A percentile compares a stretch with the other conserved stretches of the same genome.
Evolutionary conservation across 2,797 vertebrate species (phyloP).

Genomic region (Lepus oiostolus): DNA sequence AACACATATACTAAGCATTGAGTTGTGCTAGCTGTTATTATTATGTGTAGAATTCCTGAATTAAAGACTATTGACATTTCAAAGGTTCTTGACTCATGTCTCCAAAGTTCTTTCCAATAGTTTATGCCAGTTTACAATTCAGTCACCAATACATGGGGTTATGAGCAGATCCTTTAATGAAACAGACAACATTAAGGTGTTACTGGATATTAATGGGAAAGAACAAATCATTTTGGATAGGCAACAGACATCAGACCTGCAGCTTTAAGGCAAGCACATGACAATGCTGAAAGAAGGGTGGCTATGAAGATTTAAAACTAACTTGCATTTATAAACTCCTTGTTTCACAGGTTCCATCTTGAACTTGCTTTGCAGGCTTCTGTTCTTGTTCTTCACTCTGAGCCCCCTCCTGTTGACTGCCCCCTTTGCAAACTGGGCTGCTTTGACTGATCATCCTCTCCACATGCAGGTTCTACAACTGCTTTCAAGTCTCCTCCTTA

Average conservation of each 20-base stretch:
- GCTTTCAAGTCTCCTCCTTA: background rate
- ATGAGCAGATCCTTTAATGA: background rate
- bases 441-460: background rate
- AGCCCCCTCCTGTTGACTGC: background rate
- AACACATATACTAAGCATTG: background rate
- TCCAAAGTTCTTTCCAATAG: slow-evolving; percentile 47
- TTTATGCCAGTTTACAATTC: background rate
- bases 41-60: background rate
- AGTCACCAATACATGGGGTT: background rate
- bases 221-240: background rate
- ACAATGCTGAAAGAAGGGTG: background rate
- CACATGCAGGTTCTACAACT: background rate
- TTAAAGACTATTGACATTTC: slow-evolving; percentile 40
- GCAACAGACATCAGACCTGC: background rate
- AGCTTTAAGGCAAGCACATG: background rate
- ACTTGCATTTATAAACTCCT: background rate
- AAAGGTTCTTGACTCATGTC: background rate
- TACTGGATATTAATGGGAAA: background rate
- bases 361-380: background rate
- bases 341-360: background rate
- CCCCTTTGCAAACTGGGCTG: background rate
- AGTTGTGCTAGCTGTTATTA: too few species aligned
- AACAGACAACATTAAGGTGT: slow-evolving; percentile 1
- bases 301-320: background rate
- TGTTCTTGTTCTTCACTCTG: background rate